Base-by-base conservation (phyloP, 2,113 vertebrate species). In the Cranoglanis bouderius region DNA sequence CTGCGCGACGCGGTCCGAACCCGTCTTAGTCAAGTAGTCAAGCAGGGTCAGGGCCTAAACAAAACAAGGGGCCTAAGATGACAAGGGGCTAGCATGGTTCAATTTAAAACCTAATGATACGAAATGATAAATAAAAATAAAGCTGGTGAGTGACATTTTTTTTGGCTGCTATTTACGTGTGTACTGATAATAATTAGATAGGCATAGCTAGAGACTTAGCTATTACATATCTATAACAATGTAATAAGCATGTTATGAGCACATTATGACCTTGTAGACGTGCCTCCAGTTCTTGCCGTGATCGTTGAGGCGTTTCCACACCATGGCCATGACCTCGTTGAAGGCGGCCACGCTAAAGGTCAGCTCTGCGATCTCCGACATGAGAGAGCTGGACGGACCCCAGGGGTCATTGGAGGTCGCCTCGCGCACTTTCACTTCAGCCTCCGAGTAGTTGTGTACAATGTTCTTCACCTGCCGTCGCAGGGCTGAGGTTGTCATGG, bases 201-300 rank as follows among this genome's bases (percentile, higher is more conserved):
- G 6, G 4, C 10, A 55, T 55, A 2, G 29, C 8, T 6, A 26
- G 6, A 40, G 10, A 57, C 53, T 72, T 51, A 59, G 40, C 2
- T 53, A 53, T 53, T 53, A 14, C 12, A 53, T 14, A 53, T 12
- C 51, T 53, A 53, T 53, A 53, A 53, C 13, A 53, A 53, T 53
- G 13, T 61, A 87, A 81, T 51, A 51, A 80, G n/a, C 75, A 29
- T 61, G n/a, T 67, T 78, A 80, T 77, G 38, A 81, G 80, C 24
- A 53, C 19, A 55, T 72, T 74, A 75, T 80, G 85, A 95, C 95
- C 96, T 99, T 99, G 95, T 99, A 99, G 88, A 99, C 98, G 0
- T 99, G 98, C 53, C 98, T 95, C 98, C 98, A 99, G 94, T 99
- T 99, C 95, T 98, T 99, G 91, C 98, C 98, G 0, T 97, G 97